Conservation (phyloP, 2,888 invertebrate genomes). For the Leucophora obtusa region DNA sequence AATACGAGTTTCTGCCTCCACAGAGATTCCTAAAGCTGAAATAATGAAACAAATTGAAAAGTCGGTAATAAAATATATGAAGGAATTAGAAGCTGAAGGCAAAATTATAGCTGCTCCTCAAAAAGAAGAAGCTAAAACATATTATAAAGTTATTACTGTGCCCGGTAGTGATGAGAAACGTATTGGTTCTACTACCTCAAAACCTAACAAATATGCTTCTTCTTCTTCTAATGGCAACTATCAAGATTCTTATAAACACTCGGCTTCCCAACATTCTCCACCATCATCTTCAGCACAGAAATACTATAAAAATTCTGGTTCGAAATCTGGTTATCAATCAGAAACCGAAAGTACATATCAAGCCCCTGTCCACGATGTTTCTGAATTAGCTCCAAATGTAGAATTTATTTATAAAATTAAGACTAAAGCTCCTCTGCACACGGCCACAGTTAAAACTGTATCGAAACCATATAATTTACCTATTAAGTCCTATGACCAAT, state of each 20-base stretch:
- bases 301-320: slow-evolving; percentile 43
- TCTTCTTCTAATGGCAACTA: slow-evolving; percentile 30
- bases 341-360: slow-evolving; percentile 73
- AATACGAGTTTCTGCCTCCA: slow-evolving; percentile 73
- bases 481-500: slow-evolving; percentile 71
- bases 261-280: slow-evolving; percentile 34
- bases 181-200: slow-evolving; percentile 72
- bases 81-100: slow-evolving; percentile 76
- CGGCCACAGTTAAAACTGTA: slow-evolving; percentile 75
- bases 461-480: slow-evolving; percentile 74
- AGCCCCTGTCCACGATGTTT: slow-evolving; percentile 67
- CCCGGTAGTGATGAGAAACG: slow-evolving; percentile 71
- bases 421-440: slow-evolving; percentile 75
- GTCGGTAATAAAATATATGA: slow-evolving; percentile 78
- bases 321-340: slow-evolving; percentile 67
- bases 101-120: slow-evolving; percentile 73
- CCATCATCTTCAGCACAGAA: slow-evolving; percentile 58
- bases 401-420: slow-evolving; percentile 78
- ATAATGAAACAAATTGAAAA: slow-evolving; percentile 78
- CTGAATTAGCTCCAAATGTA: slow-evolving; percentile 75
- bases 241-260: slow-evolving; percentile 44
- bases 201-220: slow-evolving; percentile 72
- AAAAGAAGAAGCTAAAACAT: slow-evolving; percentile 70
- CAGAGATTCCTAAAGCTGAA: slow-evolving; percentile 76
- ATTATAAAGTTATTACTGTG: slow-evolving; percentile 71